Evolutionary conservation across 1,140 invertebrate genomes (phyloP).

Genomic region (Brachionus plicatilis): DNA sequence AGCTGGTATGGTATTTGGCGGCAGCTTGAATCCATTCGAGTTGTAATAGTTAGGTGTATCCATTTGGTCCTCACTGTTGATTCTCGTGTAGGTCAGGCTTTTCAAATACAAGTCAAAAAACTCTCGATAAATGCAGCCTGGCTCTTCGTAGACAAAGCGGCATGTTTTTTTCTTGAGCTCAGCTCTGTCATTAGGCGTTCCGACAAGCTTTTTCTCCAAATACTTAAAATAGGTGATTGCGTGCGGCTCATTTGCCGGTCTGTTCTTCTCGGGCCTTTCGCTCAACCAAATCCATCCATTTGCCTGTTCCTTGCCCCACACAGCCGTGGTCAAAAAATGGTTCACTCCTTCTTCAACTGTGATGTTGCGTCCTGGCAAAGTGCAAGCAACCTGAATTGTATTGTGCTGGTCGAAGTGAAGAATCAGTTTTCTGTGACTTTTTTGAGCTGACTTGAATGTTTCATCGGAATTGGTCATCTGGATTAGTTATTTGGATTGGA

Average conservation of each 20-base stretch:
- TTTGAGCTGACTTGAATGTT: background rate
- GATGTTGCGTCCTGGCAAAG: slow-evolving; percentile 17
- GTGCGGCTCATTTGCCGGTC: background rate
- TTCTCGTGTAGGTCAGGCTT: background rate
- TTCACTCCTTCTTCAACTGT: slow-evolving; percentile 35
- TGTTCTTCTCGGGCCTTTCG: background rate
- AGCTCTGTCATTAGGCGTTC: background rate
- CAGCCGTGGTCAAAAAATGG: slow-evolving; percentile 14
- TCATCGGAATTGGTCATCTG: slow-evolving; percentile 18
- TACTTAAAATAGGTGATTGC: slow-evolving; percentile 24
- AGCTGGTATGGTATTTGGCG: slow-evolving; percentile 21
- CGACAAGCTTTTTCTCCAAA: slow-evolving; percentile 34
- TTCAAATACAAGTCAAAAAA: slow-evolving; percentile 24
- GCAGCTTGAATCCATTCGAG: background rate
- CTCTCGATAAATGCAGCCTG: background rate
- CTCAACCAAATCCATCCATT: slow-evolving; percentile 13
- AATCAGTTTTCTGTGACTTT: background rate
- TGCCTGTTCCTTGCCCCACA: slow-evolving; percentile 21
- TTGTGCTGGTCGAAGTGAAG: slow-evolving; percentile 39
- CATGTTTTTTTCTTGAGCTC: slow-evolving; percentile 37
- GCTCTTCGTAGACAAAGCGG: slow-evolving; percentile 17
- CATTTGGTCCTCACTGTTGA: background rate
- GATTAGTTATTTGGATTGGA: background rate
- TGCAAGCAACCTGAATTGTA: slow-evolving; percentile 37
- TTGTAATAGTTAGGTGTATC: background rate